Evolutionary conservation across 2,797 vertebrate species (phyloP).

Genomic region (Pseudochirops corinnae): DNA sequence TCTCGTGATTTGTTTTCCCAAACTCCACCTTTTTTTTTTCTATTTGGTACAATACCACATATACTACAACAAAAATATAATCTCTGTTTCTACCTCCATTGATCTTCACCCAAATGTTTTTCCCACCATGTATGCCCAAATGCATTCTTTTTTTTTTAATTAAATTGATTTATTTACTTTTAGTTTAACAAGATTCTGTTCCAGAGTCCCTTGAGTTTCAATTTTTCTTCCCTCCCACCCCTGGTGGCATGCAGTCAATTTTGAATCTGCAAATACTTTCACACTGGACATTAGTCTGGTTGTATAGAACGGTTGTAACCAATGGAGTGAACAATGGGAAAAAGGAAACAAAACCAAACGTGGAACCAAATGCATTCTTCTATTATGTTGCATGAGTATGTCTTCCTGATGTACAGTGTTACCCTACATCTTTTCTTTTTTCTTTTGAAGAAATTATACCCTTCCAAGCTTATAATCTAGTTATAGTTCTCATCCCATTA

Average conservation of each 20-base stretch:
- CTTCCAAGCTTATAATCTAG: background rate
- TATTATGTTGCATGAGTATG: background rate
- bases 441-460: background rate
- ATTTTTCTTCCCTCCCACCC: too few relatives aligned
- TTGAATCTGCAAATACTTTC: too few relatives aligned
- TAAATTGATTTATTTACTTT: too few relatives aligned
- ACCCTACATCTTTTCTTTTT: background rate
- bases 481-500: background rate
- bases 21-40: background rate
- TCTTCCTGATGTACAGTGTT: background rate
- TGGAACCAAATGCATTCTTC: background rate
- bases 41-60: background rate
- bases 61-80: background rate
- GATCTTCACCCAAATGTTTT: background rate
- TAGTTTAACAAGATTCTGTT: too few relatives aligned
- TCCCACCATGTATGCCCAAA: background rate
- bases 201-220: too few relatives aligned
- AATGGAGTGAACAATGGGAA: too few relatives aligned
- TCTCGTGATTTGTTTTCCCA: background rate
- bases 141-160: background rate
- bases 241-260: too few relatives aligned
- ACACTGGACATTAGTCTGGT: too few relatives aligned
- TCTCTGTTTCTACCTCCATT: background rate
- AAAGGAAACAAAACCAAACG: too few relatives aligned
- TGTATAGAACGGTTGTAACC: too few relatives aligned